A percentile compares a stretch with the other conserved stretches of the same genome.
phyloP scores from a whole-genome alignment of 2,113 vertebrate genomes.

The Dissostichus mawsoni region DNA sequence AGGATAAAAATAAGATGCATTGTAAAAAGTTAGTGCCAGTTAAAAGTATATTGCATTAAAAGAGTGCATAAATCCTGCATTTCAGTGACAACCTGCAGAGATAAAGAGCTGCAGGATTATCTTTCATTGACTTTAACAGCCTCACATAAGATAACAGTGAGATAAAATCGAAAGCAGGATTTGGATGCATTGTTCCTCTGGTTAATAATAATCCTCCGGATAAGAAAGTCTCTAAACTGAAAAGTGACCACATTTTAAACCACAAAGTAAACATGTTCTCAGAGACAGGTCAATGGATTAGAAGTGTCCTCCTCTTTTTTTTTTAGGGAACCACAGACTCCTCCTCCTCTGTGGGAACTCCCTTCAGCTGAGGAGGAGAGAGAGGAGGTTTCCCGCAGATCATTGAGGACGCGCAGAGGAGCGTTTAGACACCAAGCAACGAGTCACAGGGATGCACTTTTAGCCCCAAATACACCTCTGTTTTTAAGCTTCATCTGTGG shows the following conservation, averaged over 20 bases:
- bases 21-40: too few relatives aligned
- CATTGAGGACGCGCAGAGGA: conserved; percentile 47
- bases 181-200: conserved; percentile 51
- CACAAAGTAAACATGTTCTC: conserved; percentile 14
- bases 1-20: too few relatives aligned
- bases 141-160: conserved; percentile 46
- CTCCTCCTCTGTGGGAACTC: conserved; percentile 82
- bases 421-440: too few relatives aligned
- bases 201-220: conserved; percentile 66
- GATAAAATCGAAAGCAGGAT: conserved; percentile 52
- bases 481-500: conserved; percentile 26
- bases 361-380: conserved; percentile 46
- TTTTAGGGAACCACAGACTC: conserved; percentile 78
- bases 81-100: too few relatives aligned
- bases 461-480: conserved; percentile 31
- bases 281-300: conserved; percentile 13
- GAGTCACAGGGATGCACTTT: conserved; percentile 67
- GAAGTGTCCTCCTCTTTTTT: conserved; percentile 37
- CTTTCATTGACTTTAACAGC: conserved; percentile 30
- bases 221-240: conserved; percentile 20
- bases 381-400: conserved; percentile 62
- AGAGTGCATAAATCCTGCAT: too few relatives aligned
- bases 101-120: too few relatives aligned
- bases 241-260: not conserved
- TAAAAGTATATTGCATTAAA: too few relatives aligned